Evolutionary conservation across 2,888 invertebrate species (phyloP).

Genomic region (Protodeltote pygarga): DNA sequence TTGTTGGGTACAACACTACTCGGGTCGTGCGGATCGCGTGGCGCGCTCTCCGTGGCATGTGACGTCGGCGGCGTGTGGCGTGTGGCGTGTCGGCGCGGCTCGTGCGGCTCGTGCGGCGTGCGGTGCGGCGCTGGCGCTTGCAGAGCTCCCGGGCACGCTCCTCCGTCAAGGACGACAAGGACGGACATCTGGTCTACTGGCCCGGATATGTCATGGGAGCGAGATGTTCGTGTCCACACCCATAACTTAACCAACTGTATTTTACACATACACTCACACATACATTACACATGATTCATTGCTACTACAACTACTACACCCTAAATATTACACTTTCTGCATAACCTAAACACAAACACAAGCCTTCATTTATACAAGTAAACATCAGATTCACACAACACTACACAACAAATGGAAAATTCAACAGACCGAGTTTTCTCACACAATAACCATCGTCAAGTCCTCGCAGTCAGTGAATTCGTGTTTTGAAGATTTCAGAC

Average conservation of each 20-base stretch:
- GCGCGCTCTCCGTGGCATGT: conserved; percentile 82
- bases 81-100: conserved; percentile 45
- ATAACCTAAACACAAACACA: conserved; percentile 31
- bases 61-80: conserved; percentile 60
- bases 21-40: conserved; percentile 86
- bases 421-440: conserved; percentile 36
- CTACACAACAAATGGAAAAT: conserved; percentile 39
- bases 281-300: too few relatives aligned
- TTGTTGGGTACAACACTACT: conserved; percentile 88
- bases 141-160: conserved; percentile 94
- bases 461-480: conserved; percentile 52
- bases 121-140: conserved; percentile 66
- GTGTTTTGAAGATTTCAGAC: conserved; percentile 55
- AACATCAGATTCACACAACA: conserved; percentile 39
- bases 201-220: conserved; percentile 99
- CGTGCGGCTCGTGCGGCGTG: conserved; percentile 51
- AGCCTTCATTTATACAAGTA: conserved; percentile 35
- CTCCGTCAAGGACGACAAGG: conserved; percentile 99
- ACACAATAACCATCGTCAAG: conserved; percentile 42
- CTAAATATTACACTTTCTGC: conserved; percentile 31
- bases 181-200: conserved; percentile 99
- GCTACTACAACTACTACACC: too few relatives aligned
- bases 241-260: conserved; percentile 75
- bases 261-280: conserved; percentile 37
- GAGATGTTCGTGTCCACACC: conserved; percentile 98